Base-by-base conservation (phyloP, 1,140 invertebrate species). In the Coptotermes formosanus region DNA sequence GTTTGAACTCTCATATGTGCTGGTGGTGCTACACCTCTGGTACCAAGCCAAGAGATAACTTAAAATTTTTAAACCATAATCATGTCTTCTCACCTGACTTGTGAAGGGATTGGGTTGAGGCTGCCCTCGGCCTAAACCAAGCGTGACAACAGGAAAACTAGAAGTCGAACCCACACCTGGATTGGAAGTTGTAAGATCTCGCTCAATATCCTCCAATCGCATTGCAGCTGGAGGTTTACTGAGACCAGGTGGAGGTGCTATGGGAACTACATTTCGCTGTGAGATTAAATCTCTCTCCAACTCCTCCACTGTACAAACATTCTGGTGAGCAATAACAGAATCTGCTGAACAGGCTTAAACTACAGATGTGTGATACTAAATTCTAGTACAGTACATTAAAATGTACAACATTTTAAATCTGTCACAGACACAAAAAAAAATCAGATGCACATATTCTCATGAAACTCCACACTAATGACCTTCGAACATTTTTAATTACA, bases 241-340 rank as follows among this genome's bases (percentile, higher is more conserved):
- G 14, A 52, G 44, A 12, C 83, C 83, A 84, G 52, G 48, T 11
- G 44, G 44, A 55, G 48, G 83, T 48, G 83, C 44, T 12, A 30
- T 45, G 23, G 83, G 23, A 55, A 55, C 83, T 44, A 12, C 21
- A 38, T 32, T 43, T 25, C 30, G 83, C 85, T 86, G 85, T 21
- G 75, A 86, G 30, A 86, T 64, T 82, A 86, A 44, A 32, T 69
- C 32, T 16, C 91, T 89, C 88, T 93, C 93, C 82, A 93, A 86
- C 89, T 93, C 93, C 89, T 93, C 92, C 23, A 93, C 92, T 14
- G 92, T 93, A 86, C 92, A 91, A 38, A 92, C 92, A 90, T 91
- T 92, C 83, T 84, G 43, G 16, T 55, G 19, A 55, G 4, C 52
- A 55, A 4, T 55, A 55, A 55, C 14, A 21, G 14, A 55, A 55